Base-by-base conservation (phyloP, 2,113 vertebrate species). In the Ammodramus savannarum region DNA sequence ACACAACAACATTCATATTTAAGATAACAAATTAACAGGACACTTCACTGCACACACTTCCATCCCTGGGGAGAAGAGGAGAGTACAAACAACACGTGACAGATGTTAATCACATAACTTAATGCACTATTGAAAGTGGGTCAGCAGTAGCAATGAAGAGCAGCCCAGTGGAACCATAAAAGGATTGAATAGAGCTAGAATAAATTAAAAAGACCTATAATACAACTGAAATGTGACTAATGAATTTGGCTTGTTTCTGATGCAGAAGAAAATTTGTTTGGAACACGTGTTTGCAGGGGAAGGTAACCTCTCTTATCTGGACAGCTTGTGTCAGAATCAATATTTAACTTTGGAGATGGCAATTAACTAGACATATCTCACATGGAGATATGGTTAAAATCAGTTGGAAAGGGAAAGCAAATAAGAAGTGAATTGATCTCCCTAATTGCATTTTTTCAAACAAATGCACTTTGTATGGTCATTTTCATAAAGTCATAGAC, bases 31-130 rank as follows among this genome's bases (percentile, higher is more conserved):
- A 95, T 86, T 71, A 90, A 48, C 58, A 67, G 55, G 43, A 61
- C 87, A 77, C 85, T 93, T 83, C 78, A 44, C 27, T 86, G 89
- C 89, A 74, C 85, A 90, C 59, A 69, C 77, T 95, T 75, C 49
- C 46, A 59, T 73, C 91, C 87, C 89, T 77, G 51, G 63, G 79
- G 91, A 96, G 72, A 43, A 72, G 49, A 66, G 22, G 51, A 67
- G 78, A 91, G 75, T 52, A 86, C 67, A 95, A 90, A 96, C 91
- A 91, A 75, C 72, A 61, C 63, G 72, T 90, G 85, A 94, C 89
- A 95, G 94, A 91, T 91, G 79, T 80, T 97, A 90, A 96, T 95
- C 67, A 76, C 81, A 55, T 62, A 85, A 69, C 55, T 95, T 93
- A 90, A 93, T 94, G 93, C 67, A 52, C 78, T 85, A 13, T 11